A percentile compares a stretch with the other conserved stretches of the same genome.
phyloP scores from a whole-genome alignment of 2,888 invertebrate species.

The Drosophila subquinaria region DNA sequence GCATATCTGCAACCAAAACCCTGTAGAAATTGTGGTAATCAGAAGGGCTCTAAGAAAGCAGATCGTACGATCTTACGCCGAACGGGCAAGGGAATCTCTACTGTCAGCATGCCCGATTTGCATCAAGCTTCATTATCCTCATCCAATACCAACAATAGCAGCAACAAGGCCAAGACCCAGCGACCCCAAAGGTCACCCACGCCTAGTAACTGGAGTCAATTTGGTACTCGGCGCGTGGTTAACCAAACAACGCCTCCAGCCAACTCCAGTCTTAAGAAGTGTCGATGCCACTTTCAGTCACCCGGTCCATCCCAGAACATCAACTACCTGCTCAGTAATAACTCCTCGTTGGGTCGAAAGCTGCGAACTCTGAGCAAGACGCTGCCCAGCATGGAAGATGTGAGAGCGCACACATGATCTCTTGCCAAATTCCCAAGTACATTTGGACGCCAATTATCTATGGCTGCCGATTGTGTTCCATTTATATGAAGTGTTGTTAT shows the following conservation, averaged over 20 bases:
- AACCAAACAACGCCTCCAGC: background rate
- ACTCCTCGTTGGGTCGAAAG: constrained; percentile 15
- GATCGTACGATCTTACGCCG: background rate
- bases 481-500: background rate
- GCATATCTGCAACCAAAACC: background rate
- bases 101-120: constrained; percentile 56
- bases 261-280: constrained; percentile 4
- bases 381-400: constrained; percentile 20
- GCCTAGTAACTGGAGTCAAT: constrained; percentile 3
- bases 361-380: constrained; percentile 1
- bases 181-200: background rate
- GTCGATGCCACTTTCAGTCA: constrained; percentile 19
- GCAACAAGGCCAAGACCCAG: background rate
- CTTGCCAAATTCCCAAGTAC: background rate
- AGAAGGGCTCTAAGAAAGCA: background rate
- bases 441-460: background rate
- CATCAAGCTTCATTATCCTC: background rate
- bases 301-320: background rate
- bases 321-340: background rate
- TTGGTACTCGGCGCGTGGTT: background rate
- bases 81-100: constrained; percentile 14
- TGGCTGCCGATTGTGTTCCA: constrained; percentile 20
- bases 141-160: background rate
- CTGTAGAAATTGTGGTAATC: background rate
- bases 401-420: constrained; percentile 10